Base-by-base conservation (phyloP, 2,797 vertebrate genomes). In the Pangasius larnaudii region DNA sequence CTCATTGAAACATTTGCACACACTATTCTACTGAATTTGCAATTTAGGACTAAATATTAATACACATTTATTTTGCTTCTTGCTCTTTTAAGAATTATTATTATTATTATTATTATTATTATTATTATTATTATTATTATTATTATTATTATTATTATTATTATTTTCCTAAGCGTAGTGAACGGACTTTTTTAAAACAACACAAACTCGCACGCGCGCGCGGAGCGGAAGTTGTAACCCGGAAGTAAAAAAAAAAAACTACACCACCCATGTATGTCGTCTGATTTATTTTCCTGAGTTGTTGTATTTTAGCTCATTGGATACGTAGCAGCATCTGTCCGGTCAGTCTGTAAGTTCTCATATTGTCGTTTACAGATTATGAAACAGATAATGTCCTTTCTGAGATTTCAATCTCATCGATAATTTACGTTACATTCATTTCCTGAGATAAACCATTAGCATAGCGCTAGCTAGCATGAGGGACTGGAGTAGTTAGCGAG, bases 301-400 rank as follows among this genome's bases (percentile, higher is more conserved):
- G 72, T 2, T 84, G 51, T 61, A 9, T 3, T 85, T 85, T 58
- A 67, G 59, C 24, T 78, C 24, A 13, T 1, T 39, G 82, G 58
- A 49, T 77, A 42, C 69, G 33, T 24, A 53, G 46, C 46, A 56
- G 46, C 14, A 5, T 53, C 7, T 69, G 24, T 14, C 46, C 30
- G 30, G 24, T 78, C 71, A 85, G 71, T 13, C 61, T n/a, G 87
- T 88, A 85, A 88, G 87, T 88, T 53, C 46, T 0, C 0, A 19
- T 30, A 16, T 42, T 49, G 22, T 86, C 13, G 1, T 63, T 27
- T 86, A 53, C 30, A 51, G 8, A 11, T 86, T 56, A 42, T 74
- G 4, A 74, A 59, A 42, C 53, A 16, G 1, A 22, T 7, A 2
- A 51, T 9, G 13, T 71, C 11, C 49, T 69, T 9, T 53, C 24